A percentile compares a stretch with the other conserved stretches of the same genome.
Evolutionary conservation across 2,113 vertebrate genomes (phyloP).

Genomic region (Planiliza haematocheilus): DNA sequence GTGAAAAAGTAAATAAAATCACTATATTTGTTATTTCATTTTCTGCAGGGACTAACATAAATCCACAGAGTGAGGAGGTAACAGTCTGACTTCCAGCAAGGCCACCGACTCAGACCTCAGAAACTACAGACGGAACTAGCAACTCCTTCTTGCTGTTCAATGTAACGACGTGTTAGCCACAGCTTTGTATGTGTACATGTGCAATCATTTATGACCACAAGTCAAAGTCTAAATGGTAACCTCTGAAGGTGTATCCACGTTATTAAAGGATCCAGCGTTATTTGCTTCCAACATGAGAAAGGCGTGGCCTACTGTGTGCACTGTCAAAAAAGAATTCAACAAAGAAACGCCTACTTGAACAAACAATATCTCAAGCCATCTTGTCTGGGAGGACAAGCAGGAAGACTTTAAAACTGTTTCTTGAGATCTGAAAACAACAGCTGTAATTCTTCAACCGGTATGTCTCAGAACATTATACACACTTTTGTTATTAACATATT

Average conservation of each 20-base stretch:
- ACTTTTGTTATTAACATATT: background rate
- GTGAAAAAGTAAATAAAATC: background rate
- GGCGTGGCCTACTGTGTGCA: slow-evolving; percentile 52
- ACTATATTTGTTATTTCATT: background rate
- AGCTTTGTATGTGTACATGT: slow-evolving; percentile 2
- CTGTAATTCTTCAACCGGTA: slow-evolving; percentile 39
- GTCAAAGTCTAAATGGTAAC: slow-evolving; percentile 39
- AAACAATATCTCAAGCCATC: background rate
- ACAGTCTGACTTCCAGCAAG: slow-evolving; percentile 40
- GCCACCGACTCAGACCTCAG: background rate
- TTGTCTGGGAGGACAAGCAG: background rate
- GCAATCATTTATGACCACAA: slow-evolving; percentile 21
- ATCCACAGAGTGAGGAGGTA: slow-evolving; percentile 9
- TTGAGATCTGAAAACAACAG: slow-evolving; percentile 1
- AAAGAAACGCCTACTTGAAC: slow-evolving; percentile 31
- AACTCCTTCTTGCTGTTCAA: background rate
- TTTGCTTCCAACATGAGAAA: slow-evolving; percentile 51
- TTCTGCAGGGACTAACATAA: slow-evolving; percentile 18
- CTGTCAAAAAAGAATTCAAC: slow-evolving; percentile 26
- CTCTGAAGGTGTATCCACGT: slow-evolving; percentile 31
- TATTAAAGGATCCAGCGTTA: slow-evolving; percentile 40
- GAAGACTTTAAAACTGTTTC: background rate
- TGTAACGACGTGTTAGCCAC: background rate
- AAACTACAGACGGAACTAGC: background rate
- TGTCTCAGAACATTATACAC: slow-evolving; percentile 24